These are phyloP conservation scores for Melanitta fusca DNA, from an alignment of 2,797 vertebrate genomes.

Conservation along the genomic window DNA sequence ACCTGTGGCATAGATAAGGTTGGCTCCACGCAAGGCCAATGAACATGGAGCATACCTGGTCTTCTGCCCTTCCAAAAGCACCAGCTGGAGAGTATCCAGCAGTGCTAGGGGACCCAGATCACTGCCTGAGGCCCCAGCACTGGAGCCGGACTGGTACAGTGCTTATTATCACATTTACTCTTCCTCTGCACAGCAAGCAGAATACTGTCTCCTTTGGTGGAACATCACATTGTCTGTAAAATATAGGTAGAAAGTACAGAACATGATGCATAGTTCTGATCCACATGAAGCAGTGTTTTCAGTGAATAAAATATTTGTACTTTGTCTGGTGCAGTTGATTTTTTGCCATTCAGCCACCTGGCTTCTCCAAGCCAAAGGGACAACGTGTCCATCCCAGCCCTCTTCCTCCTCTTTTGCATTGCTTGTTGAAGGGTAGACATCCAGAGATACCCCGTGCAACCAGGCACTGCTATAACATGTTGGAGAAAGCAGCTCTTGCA, in stretches of 20 bases:
- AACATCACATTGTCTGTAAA: not conserved
- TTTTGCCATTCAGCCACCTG: not conserved
- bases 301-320: not conserved
- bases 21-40: not conserved
- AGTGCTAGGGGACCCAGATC: fast-evolving
- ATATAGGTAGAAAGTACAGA: not conserved
- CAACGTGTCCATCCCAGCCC: not conserved
- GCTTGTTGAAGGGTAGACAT: not conserved
- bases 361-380: not conserved
- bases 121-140: not conserved
- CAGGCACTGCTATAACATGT: not conserved
- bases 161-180: not conserved
- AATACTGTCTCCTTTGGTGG: not conserved
- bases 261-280: not conserved
- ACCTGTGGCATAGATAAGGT: not conserved
- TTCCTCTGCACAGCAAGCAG: not conserved
- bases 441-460: not conserved
- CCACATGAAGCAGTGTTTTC: not conserved
- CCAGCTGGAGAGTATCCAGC: not conserved
- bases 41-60: not conserved
- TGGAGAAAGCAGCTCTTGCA: not conserved
- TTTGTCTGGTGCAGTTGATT: not conserved
- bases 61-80: not conserved
- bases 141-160: not conserved
- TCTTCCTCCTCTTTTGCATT: not conserved